phyloP scores from a whole-genome alignment of 2,113 vertebrate species.

The Nycticorax nycticorax region DNA sequence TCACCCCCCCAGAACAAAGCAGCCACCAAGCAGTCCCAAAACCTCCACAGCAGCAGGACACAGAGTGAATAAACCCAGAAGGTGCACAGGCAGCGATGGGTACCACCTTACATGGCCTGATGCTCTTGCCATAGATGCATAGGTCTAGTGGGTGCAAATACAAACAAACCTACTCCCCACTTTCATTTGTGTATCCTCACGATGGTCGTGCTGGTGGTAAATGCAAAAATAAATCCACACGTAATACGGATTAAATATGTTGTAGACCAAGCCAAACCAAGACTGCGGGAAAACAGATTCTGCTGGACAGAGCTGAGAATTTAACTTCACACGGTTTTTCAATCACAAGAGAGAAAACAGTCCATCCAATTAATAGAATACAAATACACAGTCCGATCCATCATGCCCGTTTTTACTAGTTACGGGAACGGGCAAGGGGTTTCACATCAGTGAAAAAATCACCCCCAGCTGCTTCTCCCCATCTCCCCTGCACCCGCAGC shows the following conservation, averaged over 20 bases:
- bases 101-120: fast-evolving
- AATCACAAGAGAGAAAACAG: background rate
- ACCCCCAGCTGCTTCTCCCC: background rate
- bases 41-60: background rate
- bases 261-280: background rate
- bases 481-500: background rate
- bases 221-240: background rate
- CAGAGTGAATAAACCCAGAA: background rate
- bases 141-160: background rate
- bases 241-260: background rate
- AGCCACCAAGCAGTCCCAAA: background rate
- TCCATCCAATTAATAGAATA: background rate
- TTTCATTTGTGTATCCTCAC: background rate
- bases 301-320: background rate
- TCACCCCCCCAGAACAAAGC: background rate
- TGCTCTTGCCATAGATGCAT: background rate
- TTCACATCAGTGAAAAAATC: background rate
- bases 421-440: background rate
- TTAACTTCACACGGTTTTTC: background rate
- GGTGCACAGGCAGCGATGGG: background rate
- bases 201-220: background rate
- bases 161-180: background rate
- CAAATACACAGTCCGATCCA: background rate
- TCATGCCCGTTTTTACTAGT: background rate
- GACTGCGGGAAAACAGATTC: background rate